Evolutionary conservation across 2,888 invertebrate species (phyloP).

Genomic region (Rhamnusium bicolor): DNA sequence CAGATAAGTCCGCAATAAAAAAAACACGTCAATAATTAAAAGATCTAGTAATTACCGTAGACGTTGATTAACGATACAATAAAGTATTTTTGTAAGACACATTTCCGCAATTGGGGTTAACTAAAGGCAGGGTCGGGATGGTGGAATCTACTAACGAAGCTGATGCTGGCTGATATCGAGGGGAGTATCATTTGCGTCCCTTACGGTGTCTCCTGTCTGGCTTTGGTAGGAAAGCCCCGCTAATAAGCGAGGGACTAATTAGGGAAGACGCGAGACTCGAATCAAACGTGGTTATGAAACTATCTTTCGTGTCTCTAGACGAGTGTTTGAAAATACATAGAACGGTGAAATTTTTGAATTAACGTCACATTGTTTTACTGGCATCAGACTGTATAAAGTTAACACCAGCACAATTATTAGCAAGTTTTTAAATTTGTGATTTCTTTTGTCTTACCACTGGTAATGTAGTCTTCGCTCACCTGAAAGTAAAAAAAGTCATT

Average conservation of each 20-base stretch:
- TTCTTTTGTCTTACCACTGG: too few species aligned
- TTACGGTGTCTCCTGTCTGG: conserved; percentile 25
- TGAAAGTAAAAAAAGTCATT: too few species aligned
- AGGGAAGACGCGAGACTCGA: conserved; percentile 8
- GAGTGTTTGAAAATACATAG: background rate
- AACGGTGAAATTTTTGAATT: too few species aligned
- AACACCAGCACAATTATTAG: too few species aligned
- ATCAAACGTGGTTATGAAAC: conserved; percentile 4
- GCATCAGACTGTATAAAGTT: too few species aligned
- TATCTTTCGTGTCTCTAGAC: background rate
- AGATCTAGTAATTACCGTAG: background rate
- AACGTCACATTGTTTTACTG: too few species aligned
- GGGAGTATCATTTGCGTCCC: conserved; percentile 23
- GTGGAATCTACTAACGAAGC: conserved; percentile 30
- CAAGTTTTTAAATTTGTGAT: too few species aligned
- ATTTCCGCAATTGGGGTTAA: conserved; percentile 30
- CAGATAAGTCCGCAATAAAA: too few species aligned
- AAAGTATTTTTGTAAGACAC: conserved; percentile 26
- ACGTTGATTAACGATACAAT: conserved; percentile 18
- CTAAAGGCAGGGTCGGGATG: conserved; percentile 22
- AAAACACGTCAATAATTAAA: background rate
- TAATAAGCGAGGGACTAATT: conserved; percentile 35
- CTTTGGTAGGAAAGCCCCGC: conserved; percentile 2
- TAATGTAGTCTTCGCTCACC: too few species aligned
- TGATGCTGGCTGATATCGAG: background rate